Percentiles rank a stretch among this genome's conserved stretches.
These are phyloP conservation scores for Vanacampus margaritifer DNA, from an alignment of 2,113 vertebrate genomes.

Conservation along the genomic window DNA sequence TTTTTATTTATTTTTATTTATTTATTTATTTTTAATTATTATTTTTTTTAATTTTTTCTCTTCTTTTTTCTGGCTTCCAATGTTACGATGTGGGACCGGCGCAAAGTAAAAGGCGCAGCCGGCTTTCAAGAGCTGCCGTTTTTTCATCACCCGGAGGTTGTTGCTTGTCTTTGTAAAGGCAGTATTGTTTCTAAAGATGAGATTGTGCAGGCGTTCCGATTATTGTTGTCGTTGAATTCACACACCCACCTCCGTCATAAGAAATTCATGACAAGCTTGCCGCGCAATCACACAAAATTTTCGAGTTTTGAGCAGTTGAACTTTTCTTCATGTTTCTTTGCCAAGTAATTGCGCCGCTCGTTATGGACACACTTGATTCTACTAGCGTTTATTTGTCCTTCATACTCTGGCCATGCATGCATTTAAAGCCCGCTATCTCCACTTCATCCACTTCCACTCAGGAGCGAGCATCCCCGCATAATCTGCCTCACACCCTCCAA, in stretches of 20 bases:
- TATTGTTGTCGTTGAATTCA: not conserved
- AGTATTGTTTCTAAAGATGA: not conserved
- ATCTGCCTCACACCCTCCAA: slow-evolving; percentile 1
- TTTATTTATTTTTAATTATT: too few species aligned
- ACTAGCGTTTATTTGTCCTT: not conserved
- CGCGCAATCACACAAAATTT: slow-evolving; percentile 9
- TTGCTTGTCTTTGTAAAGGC: not conserved
- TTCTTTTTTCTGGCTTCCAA: too few species aligned
- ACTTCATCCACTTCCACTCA: not conserved
- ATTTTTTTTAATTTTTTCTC: too few species aligned
- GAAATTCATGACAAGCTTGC: not conserved
- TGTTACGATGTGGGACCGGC: too few species aligned
- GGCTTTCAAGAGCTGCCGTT: not conserved
- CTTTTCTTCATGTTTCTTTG: slow-evolving; percentile 5
- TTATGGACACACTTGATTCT: slow-evolving; percentile 10
- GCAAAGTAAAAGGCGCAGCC: too few species aligned
- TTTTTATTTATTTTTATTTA: too few species aligned
- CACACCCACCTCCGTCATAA: slow-evolving; percentile 1
- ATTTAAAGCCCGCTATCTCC: not conserved
- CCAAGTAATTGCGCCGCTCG: slow-evolving; percentile 11
- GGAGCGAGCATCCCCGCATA: not conserved
- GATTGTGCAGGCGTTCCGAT: not conserved
- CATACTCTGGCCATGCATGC: not conserved
- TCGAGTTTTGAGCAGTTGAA: too few species aligned
- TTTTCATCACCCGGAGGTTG: not conserved